Base-by-base conservation (phyloP, 2,888 invertebrate species). In the Empis livida region DNA sequence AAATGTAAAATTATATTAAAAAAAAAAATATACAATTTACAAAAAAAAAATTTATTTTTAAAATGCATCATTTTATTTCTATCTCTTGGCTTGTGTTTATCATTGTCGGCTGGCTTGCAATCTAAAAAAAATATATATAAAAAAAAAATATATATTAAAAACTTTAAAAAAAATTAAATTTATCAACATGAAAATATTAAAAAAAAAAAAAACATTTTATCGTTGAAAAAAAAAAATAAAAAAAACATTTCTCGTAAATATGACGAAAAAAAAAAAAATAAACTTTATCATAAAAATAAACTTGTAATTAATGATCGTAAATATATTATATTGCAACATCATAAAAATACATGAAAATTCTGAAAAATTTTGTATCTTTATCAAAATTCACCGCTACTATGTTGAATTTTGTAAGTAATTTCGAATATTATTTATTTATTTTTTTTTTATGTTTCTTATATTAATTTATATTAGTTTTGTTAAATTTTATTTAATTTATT, bases 331-430 rank as follows among this genome's bases (percentile, higher is more conserved):
- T 16, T 27, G 11, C 39, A 39, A 39, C 39, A 17, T 38, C 38
- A 39, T 39, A 17, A 17, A 39, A 39, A 11, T 11, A 39, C 39
- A 39, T 38, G 15, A 38, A 38, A 38, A 38, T 17, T 11, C 20
- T 13, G 11, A 17, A 38, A 27, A 27, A 6, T 27, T 9, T 27
- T 27, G 23, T 27, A 27, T 27, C 23, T 20, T 39, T 41, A 39
- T 39, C 16, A 39, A 39, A 39, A 39, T 27, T 41, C 41, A 41
- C 27, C 41, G 41, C 41, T 41, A 20, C 41, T 23, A 20, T 41
- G 41, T 41, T 41, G 41, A 41, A 41, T 41, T 41, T 41, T 41
- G 41, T 41, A 41, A 41, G 41, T 41, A 41, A 41, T 23, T 41
- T 41, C 13, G 27, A 27, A n/a, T 23, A 20, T 16, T 41, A 20